Percentiles rank a stretch among this genome's conserved stretches.
Evolutionary conservation across 2,888 invertebrate species (phyloP).

Genomic region (Hydriomena furcata): DNA sequence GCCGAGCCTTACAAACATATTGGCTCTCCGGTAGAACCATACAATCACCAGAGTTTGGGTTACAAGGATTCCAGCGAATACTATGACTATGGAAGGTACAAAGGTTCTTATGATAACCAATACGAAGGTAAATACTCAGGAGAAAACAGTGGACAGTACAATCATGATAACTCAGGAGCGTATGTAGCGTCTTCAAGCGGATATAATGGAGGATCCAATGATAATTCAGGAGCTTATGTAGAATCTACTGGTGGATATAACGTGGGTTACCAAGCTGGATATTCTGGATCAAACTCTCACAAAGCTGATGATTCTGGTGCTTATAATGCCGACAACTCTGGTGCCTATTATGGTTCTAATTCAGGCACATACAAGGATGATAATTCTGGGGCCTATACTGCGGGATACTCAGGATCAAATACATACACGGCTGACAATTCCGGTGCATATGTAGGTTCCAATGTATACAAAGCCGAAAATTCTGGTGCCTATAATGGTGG

Average conservation of each 20-base stretch:
- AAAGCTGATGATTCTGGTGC: not conserved
- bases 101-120: conserved; percentile 42
- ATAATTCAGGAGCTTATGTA: conserved; percentile 38
- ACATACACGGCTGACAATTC: conserved; percentile 29
- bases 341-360: conserved; percentile 8
- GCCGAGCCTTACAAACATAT: conserved; percentile 72
- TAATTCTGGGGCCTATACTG: conserved; percentile 17
- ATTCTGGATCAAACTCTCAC: too few relatives aligned
- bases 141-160: conserved; percentile 51
- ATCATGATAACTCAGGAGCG: conserved; percentile 56
- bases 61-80: conserved; percentile 59
- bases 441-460: conserved; percentile 24
- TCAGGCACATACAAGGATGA: conserved; percentile 11
- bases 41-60: conserved; percentile 56
- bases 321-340: too few relatives aligned
- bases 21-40: conserved; percentile 63
- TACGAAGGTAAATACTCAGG: conserved; percentile 36
- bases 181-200: conserved; percentile 41
- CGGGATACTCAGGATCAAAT: conserved; percentile 11
- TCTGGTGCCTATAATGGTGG: conserved; percentile 43
- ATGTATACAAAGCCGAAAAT: conserved; percentile 31
- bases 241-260: conserved; percentile 28
- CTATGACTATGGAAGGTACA: conserved; percentile 49
- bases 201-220: conserved; percentile 38
- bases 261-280: conserved; percentile 12